Base-by-base conservation (phyloP, 2,113 vertebrate genomes). In the Tachuris rubrigastra region DNA sequence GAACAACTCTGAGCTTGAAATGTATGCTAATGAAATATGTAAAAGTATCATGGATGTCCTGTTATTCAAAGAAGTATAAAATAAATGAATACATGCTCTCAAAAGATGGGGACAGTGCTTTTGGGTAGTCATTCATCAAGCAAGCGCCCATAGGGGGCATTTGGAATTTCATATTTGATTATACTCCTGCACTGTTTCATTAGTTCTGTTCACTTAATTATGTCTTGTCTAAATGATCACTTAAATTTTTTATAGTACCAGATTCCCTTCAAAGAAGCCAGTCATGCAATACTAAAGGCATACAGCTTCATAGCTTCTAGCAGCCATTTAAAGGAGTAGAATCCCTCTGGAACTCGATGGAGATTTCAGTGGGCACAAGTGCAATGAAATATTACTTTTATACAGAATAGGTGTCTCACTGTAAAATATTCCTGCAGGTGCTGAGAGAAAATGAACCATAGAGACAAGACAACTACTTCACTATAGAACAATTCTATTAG, bases 201-300 rank as follows among this genome's bases (percentile, higher is more conserved):
- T 95, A 94, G 73, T 76, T 86, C 87, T 94, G 87, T 95, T 96
- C 95, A 93, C 56, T 94, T 97, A 95, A 97, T 97, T 95, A 93
- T 89, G 85, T 73, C 94, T 94, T 95, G 87, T 95, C 93, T 94
- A 96, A 97, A 93, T 89, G 95, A 97, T 91, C 62, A 27, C 52
- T 93, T 96, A 52, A 94, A 92, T 90, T 90, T 95, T 96, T 97
- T 68, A 96, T 72, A 80, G 76, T 66, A 71, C 30, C 49, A 91
- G 79, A 84, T 78, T 95, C 69, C 78, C 52, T 90, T 90, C 92
- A 85, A 90, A 90, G 87, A 76, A 93, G 62, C 41, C 73, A 93
- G 86, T 90, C 94, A 90, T 89, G 91, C 91, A 89, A 10, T 39
- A 68, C 77, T 90, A 77, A 95, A 92, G 89, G 63, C 87, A 90